Evolutionary conservation across 2,113 vertebrate genomes (phyloP).

Genomic region (Psephotus haematonotus): DNA sequence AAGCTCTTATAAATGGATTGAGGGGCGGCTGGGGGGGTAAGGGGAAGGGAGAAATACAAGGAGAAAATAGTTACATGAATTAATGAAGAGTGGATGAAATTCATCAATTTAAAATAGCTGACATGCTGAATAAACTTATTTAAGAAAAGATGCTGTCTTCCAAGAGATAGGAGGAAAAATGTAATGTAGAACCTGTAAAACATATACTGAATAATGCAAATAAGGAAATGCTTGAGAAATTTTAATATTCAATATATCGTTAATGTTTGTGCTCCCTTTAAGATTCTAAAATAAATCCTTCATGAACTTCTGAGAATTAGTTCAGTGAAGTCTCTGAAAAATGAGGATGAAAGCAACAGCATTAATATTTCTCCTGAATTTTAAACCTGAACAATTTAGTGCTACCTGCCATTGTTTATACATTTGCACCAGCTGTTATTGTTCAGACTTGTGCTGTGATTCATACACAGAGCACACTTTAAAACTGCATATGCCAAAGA

Average conservation of each 20-base stretch:
- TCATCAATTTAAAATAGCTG: background rate
- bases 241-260: background rate
- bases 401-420: background rate
- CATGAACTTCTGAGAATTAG: background rate
- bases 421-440: background rate
- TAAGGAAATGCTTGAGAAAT: background rate
- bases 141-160: background rate
- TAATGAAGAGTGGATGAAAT: background rate
- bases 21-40: rapidly evolving
- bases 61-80: background rate
- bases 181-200: background rate
- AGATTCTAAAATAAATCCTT: background rate
- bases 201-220: background rate
- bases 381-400: background rate
- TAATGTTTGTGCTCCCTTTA: background rate
- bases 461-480: background rate
- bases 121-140: background rate
- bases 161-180: background rate
- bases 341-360: background rate
- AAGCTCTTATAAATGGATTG: background rate
- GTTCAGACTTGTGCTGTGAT: background rate
- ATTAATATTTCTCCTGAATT: background rate
- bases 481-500: background rate
- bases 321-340: background rate
- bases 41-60: background rate